Percentiles rank a stretch among this genome's conserved stretches.
Evolutionary conservation across 2,888 invertebrate species (phyloP).

Genomic region (Desoria tigrina): DNA sequence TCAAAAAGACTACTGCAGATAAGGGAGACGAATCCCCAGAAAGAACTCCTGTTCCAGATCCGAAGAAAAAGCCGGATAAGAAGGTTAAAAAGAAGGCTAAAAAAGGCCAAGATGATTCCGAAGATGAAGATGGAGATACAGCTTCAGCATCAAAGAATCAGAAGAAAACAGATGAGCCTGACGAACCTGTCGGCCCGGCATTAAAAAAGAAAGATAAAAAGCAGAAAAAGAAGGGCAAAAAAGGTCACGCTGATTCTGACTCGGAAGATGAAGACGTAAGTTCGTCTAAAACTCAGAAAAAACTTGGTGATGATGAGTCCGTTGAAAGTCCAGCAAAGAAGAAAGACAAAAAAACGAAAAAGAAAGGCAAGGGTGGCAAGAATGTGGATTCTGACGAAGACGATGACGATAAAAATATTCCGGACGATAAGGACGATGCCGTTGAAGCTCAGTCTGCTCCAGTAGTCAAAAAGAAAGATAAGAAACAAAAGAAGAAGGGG

Average conservation of each 20-base stretch:
- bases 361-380: slow-evolving; percentile 54
- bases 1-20: not conserved
- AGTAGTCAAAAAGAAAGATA: slow-evolving; percentile 56
- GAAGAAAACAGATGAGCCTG: not conserved
- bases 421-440: slow-evolving; percentile 51
- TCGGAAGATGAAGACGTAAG: slow-evolving; percentile 19
- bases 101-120: slow-evolving; percentile 20
- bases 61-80: not conserved
- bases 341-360: slow-evolving; percentile 54
- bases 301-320: slow-evolving; percentile 50
- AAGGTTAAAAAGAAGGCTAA: slow-evolving; percentile 6
- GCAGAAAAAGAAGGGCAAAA: slow-evolving; percentile 26
- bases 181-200: not conserved
- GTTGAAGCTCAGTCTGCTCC: slow-evolving; percentile 57
- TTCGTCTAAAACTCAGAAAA: not conserved
- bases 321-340: slow-evolving; percentile 56
- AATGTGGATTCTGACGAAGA: slow-evolving; percentile 44
- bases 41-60: not conserved
- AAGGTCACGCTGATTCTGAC: slow-evolving; percentile 32
- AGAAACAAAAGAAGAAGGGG: slow-evolving; percentile 57
- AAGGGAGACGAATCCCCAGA: slow-evolving; percentile 6
- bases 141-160: slow-evolving; percentile 10
- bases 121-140: slow-evolving; percentile 24
- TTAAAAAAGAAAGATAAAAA: slow-evolving; percentile 17
- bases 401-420: slow-evolving; percentile 28